phyloP scores from a whole-genome alignment of 2,797 vertebrate species.

The Microcaecilia unicolor region DNA sequence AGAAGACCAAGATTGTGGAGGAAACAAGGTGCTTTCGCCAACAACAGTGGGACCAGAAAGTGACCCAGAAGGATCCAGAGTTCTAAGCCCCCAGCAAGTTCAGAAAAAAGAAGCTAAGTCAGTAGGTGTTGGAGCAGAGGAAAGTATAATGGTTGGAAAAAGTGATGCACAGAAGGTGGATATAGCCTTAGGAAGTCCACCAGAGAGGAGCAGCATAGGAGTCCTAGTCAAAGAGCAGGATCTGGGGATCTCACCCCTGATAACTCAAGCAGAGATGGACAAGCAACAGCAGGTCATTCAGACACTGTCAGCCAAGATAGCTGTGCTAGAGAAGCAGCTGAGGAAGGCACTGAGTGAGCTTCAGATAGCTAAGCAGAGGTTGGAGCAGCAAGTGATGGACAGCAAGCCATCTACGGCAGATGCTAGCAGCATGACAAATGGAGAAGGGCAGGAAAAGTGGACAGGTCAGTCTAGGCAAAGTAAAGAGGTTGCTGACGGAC shows the following conservation, averaged over 20 bases:
- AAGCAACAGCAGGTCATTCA: constrained; percentile 45
- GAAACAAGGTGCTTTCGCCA: neutral
- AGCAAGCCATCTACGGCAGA: constrained; percentile 36
- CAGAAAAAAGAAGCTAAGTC: constrained; percentile 52
- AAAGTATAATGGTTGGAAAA: neutral
- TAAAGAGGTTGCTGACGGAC: constrained; percentile 50
- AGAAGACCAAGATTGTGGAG: constrained; percentile 44
- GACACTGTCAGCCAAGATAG: constrained; percentile 63
- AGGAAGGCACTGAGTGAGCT: constrained; percentile 64
- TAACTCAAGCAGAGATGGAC: constrained; percentile 15
- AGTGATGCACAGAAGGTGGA: neutral
- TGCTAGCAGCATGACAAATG: constrained; percentile 51
- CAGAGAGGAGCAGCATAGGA: constrained; percentile 47
- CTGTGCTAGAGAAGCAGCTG: constrained; percentile 68
- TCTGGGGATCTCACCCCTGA: constrained; percentile 42
- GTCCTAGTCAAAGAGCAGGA: constrained; percentile 74
- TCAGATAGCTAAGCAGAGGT: constrained; percentile 53
- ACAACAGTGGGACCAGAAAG: neutral
- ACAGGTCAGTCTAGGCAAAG: constrained; percentile 12
- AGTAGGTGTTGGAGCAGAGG: constrained; percentile 52
- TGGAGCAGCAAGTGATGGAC: neutral
- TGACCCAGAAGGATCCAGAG: neutral
- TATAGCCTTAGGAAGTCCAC: too few species aligned
- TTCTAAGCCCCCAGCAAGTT: neutral
- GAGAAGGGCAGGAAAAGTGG: constrained; percentile 51